Base-by-base conservation (phyloP, 1,140 invertebrate genomes). In the Rhyzopertha dominica region DNA sequence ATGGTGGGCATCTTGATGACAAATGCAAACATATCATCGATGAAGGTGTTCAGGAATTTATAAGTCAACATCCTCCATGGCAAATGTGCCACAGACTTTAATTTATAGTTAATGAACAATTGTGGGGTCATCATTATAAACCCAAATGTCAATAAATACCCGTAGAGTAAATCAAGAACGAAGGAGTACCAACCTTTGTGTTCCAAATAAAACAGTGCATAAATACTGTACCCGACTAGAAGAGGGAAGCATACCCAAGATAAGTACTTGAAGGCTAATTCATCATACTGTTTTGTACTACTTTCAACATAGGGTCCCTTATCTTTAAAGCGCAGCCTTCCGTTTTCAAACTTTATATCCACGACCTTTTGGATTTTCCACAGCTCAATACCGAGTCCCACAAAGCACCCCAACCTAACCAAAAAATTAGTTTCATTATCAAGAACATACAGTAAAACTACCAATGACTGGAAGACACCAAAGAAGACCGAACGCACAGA, bases 61-160 rank as follows among this genome's bases (percentile, higher is more conserved):
- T 99, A 99, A 9, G 94, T 95, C 79, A 99, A 83, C 95, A 98
- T 99, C 40, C 96, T 77, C 95, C 96, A 99, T 2, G 96, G 96
- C 47, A 99, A 73, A 75, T 99, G 96, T 7, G 96, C 96, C 0
- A 99, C 95, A 13, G 95, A 98, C 66, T 99, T 98, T 30, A 99
- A 66, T 72, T 99, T 99, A 68, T 99, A 99, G 70, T 99, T 99
- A 47, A 99, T 99, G 63, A 99, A 99, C 30, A 99, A 69, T 66
- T 98, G 95, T 5, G 96, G 95, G 4, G 95, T 99, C 96, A 99
- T 99, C 91, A 98, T 95, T 36, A 99, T 99, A 63, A 99, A 99
- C 40, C 96, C 97, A 72, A 99, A 99, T 4, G 94, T 99, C 28
- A 99, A 71, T 14, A 99, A 72, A 70, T 98, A 99, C 42, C 97